Evolutionary conservation across 2,797 vertebrate species (phyloP).

Genomic region (Hybognathus amarus): DNA sequence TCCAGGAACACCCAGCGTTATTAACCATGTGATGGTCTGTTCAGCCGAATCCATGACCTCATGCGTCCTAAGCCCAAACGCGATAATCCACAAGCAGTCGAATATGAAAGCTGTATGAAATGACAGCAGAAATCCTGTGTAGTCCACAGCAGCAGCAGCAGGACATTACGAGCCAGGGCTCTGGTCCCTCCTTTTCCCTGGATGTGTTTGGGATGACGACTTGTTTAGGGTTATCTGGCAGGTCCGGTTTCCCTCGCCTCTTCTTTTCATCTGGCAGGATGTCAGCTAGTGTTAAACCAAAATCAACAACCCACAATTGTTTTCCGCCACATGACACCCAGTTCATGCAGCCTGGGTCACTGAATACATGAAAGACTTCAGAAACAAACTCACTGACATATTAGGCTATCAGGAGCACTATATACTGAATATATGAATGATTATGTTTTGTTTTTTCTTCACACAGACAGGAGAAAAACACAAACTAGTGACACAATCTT

Average conservation of each 20-base stretch:
- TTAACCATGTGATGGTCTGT: constrained; percentile 98
- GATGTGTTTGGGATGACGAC: constrained; percentile 82
- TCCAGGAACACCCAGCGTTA: constrained; percentile 94
- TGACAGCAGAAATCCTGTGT: neutral
- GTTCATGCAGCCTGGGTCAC: neutral
- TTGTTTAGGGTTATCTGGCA: constrained; percentile 78
- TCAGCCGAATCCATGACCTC: constrained; percentile 91
- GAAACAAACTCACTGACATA: neutral
- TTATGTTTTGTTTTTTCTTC: neutral
- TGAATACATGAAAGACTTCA: neutral
- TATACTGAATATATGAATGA: neutral
- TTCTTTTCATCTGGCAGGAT: constrained; percentile 79
- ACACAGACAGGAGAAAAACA: neutral
- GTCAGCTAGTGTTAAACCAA: constrained; percentile 81
- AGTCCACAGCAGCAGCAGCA: constrained; percentile 64
- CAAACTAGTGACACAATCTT: neutral
- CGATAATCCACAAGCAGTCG: constrained; percentile 63
- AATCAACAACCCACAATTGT: constrained; percentile 70
- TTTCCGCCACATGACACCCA: constrained; percentile 47
- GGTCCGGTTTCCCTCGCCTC: constrained; percentile 74
- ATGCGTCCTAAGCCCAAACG: constrained; percentile 62
- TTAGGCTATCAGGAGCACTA: neutral
- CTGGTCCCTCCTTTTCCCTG: constrained; percentile 75
- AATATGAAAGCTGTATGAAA: constrained; percentile 16
- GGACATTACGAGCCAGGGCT: constrained; percentile 63